Percentiles rank a stretch among this genome's conserved stretches.
Conservation (phyloP, 2,113 vertebrate genomes). For the Grus americana region DNA sequence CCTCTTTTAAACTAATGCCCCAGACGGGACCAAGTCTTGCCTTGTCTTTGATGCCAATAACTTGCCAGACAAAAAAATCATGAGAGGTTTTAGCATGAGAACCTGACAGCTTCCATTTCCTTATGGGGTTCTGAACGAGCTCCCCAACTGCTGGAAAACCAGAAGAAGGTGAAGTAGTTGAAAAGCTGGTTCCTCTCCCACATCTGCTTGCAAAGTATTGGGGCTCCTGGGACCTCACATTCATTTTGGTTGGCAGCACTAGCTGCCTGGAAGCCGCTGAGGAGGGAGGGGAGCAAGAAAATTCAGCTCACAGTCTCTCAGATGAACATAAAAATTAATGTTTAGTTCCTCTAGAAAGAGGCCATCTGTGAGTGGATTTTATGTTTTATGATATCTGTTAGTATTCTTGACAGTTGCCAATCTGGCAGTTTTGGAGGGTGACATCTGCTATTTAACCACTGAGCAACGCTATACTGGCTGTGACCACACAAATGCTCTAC, state of each 20-base stretch:
- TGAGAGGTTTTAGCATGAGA: not conserved
- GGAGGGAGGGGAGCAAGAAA: not conserved
- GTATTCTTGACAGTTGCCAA: not conserved
- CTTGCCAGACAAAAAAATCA: not conserved
- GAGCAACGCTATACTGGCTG: not conserved
- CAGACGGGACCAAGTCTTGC: not conserved
- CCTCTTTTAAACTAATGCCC: not conserved
- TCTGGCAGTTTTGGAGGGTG: conserved; percentile 22
- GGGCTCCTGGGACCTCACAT: rapidly evolving
- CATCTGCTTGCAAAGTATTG: not conserved
- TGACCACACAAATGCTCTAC: not conserved
- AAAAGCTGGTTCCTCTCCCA: not conserved
- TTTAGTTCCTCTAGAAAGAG: conserved; percentile 6
- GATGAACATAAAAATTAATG: not conserved
- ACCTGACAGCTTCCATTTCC: not conserved
- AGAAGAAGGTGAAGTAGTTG: not conserved
- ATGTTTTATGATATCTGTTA: not conserved
- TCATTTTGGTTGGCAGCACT: not conserved
- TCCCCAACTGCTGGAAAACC: not conserved
- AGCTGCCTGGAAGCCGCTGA: not conserved
- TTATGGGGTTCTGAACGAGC: not conserved
- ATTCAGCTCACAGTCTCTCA: not conserved
- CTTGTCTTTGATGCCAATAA: not conserved
- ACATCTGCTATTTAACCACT: conserved; percentile 34
- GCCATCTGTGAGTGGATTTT: conserved; percentile 32